Conservation (phyloP, 2,113 vertebrate species). For the Lepus timidus region DNA sequence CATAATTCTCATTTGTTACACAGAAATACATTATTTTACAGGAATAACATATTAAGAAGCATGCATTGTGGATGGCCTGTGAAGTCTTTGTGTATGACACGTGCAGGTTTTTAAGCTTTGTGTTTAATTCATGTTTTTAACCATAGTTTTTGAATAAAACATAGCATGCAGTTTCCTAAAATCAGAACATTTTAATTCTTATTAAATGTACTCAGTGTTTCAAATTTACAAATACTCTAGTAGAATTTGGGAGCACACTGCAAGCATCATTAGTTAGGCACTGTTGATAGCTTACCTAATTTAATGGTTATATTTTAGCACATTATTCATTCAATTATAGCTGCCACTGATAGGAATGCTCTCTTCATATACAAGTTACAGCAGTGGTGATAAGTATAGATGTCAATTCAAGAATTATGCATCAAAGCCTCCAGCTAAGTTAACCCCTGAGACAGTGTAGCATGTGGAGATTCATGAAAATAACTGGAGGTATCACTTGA, state of each 20-base stretch:
- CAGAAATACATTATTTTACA: neutral
- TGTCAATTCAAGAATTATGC: constrained; percentile 56
- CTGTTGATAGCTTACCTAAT: constrained; percentile 49
- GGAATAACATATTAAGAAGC: neutral
- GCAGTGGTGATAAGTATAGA: constrained; percentile 41
- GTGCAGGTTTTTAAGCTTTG: neutral
- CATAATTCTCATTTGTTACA: neutral
- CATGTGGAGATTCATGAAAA: constrained; percentile 54
- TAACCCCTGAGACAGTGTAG: neutral
- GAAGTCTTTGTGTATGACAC: neutral
- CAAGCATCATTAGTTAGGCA: constrained; percentile 58
- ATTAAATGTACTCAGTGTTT: neutral
- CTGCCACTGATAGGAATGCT: constrained; percentile 27
- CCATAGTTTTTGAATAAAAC: constrained; percentile 11
- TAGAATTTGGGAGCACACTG: constrained; percentile 24
- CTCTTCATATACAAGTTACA: constrained; percentile 5
- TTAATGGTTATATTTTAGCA: constrained; percentile 28
- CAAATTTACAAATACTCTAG: neutral
- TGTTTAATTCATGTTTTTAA: neutral
- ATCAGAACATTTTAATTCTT: constrained; percentile 41
- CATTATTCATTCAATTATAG: constrained; percentile 63
- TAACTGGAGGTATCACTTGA: neutral
- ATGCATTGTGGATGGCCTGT: neutral
- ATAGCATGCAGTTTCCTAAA: neutral
- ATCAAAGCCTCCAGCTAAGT: constrained; percentile 54